These are phyloP conservation scores for Psammodynastes pulverulentus DNA, from an alignment of 2,113 vertebrate genomes.

Conservation along the genomic window DNA sequence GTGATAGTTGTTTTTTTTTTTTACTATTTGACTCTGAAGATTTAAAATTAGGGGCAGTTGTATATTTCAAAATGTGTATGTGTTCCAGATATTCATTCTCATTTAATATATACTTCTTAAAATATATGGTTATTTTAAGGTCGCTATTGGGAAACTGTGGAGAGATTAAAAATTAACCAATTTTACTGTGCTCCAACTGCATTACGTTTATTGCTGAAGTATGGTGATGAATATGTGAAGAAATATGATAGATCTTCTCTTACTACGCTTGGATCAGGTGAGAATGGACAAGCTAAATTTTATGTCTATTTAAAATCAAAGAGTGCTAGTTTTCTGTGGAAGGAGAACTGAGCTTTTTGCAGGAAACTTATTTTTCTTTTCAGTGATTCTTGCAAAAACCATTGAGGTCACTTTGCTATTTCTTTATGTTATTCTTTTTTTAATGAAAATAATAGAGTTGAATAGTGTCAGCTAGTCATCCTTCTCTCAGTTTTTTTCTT, in stretches of 20 bases:
- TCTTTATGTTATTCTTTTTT: not conserved
- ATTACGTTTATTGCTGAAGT: constrained; percentile 83
- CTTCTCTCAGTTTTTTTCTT: not conserved
- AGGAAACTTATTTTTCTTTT: not conserved
- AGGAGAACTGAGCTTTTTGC: not conserved
- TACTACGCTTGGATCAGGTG: constrained; percentile 85
- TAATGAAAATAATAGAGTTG: not conserved
- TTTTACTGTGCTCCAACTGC: constrained; percentile 91
- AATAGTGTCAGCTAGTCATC: not conserved
- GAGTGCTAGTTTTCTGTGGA: not conserved
- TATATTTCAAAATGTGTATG: not conserved
- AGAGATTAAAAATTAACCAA: constrained; percentile 85
- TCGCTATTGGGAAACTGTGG: constrained; percentile 88
- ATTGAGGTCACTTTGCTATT: not conserved
- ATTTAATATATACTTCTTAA: not conserved
- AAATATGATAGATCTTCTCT: constrained; percentile 88
- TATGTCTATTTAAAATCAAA: not conserved
- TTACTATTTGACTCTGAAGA: not conserved
- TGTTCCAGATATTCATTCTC: not conserved
- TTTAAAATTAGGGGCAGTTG: not conserved
- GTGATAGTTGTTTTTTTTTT: not conserved
- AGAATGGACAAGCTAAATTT: not conserved
- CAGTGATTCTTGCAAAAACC: not conserved
- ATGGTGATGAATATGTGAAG: constrained; percentile 85
- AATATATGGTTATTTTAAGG: constrained; percentile 66